Percentiles rank a stretch among this genome's conserved stretches.
Evolutionary conservation across 2,888 invertebrate genomes (phyloP).

Genomic region (Allacma fusca): DNA sequence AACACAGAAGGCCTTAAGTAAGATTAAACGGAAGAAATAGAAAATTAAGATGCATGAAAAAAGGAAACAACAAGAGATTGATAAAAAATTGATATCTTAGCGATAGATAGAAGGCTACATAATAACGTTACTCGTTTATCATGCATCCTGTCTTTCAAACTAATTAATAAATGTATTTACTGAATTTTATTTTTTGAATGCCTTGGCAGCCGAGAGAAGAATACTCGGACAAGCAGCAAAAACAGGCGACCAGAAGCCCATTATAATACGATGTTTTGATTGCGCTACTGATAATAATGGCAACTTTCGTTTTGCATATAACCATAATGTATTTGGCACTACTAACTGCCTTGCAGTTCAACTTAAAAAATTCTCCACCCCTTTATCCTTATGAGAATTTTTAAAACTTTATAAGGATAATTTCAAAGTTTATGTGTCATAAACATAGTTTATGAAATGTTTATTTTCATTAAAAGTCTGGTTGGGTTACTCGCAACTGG

Average conservation of each 20-base stretch:
- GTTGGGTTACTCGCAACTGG: no score
- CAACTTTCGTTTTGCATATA: constrained; percentile 76
- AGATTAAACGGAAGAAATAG: constrained; percentile 70
- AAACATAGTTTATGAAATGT: no score
- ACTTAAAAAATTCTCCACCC: constrained; percentile 63
- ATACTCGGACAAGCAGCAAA: constrained; percentile 65
- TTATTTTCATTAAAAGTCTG: no score
- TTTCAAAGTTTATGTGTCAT: no score
- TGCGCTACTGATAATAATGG: constrained; percentile 73
- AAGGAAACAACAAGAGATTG: constrained; percentile 66
- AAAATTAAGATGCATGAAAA: constrained; percentile 73
- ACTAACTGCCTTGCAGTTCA: constrained; percentile 74
- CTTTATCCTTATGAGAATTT: constrained; percentile 47
- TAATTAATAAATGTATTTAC: background rate
- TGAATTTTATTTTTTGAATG: constrained; percentile 67
- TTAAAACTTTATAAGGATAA: no score
- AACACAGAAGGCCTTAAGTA: constrained; percentile 63
- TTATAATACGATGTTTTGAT: constrained; percentile 70
- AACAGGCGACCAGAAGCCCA: constrained; percentile 65
- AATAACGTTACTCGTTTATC: background rate
- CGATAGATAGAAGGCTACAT: constrained; percentile 78
- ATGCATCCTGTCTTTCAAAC: background rate
- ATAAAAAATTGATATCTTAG: constrained; percentile 71
- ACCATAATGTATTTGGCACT: constrained; percentile 72
- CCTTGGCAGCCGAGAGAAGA: constrained; percentile 73